phyloP scores from a whole-genome alignment of 2,113 vertebrate species.

The Canis aureus region DNA sequence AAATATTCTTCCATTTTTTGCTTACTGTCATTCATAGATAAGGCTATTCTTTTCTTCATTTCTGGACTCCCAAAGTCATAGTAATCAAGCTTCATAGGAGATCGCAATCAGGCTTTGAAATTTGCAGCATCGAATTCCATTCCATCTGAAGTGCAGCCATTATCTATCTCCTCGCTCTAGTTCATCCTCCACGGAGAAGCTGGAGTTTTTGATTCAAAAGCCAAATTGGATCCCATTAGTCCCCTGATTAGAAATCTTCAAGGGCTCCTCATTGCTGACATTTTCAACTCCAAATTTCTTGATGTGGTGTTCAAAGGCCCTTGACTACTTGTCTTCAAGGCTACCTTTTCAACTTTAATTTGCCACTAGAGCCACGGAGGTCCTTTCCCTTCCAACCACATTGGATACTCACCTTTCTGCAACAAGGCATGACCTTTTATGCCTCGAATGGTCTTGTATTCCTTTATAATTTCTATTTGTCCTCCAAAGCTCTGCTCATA shows the following conservation, averaged over 20 bases:
- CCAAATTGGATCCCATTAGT: background rate
- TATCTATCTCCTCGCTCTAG: background rate
- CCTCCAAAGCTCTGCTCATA: background rate
- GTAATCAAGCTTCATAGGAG: background rate
- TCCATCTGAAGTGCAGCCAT: background rate
- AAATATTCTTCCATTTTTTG: constrained; percentile 55
- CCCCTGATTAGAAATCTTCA: constrained; percentile 45
- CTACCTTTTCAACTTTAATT: background rate
- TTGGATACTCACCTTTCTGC: background rate
- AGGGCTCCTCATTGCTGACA: background rate
- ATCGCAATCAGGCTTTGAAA: background rate
- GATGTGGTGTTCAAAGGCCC: background rate
- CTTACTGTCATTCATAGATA: background rate
- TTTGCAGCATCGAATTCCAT: background rate
- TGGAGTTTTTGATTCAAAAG: constrained; percentile 33
- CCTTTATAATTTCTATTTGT: background rate
- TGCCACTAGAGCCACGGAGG: background rate
- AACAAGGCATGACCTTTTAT: background rate
- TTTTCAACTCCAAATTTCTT: background rate
- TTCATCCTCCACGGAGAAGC: background rate
- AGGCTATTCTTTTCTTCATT: constrained; percentile 17
- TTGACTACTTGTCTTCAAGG: constrained; percentile 37
- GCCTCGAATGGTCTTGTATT: background rate
- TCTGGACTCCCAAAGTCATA: background rate
- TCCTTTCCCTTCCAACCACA: background rate